Percentiles rank a stretch among this genome's conserved stretches.
Conservation (phyloP, 2,888 invertebrate genomes). For the Agrotis segetum region DNA sequence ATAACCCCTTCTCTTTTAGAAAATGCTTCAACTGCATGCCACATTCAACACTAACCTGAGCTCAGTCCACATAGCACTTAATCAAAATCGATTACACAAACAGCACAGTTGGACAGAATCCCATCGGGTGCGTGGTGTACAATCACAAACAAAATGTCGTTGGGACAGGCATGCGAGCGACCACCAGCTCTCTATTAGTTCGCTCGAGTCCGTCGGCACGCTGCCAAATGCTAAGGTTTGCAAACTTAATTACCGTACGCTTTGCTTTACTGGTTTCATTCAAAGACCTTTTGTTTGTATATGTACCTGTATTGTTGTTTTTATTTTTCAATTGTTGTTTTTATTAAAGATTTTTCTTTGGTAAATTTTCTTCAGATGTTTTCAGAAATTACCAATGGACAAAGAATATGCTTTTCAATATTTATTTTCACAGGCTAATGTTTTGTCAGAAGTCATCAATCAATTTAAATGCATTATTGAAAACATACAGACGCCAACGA, state of each 20-base stretch:
- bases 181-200: conserved; percentile 58
- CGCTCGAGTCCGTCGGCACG: conserved; percentile 61
- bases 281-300: conserved; percentile 44
- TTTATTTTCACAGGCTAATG: conserved; percentile 37
- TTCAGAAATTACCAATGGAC: background rate
- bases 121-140: conserved; percentile 51
- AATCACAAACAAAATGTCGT: conserved; percentile 62
- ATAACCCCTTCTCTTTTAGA: background rate
- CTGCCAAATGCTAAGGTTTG: conserved; percentile 71
- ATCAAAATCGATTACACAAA: conserved; percentile 67
- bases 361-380: background rate
- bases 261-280: conserved; percentile 48
- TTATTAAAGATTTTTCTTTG: background rate
- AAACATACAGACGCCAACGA: conserved; percentile 36
- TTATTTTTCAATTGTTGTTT: background rate
- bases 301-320: conserved; percentile 7
- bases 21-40: conserved; percentile 4
- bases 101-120: conserved; percentile 51
- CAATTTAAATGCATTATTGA: conserved; percentile 58
- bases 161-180: conserved; percentile 45
- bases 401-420: conserved; percentile 37
- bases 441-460: conserved; percentile 54
- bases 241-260: conserved; percentile 68
- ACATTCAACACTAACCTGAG: conserved; percentile 25
- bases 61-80: conserved; percentile 49